Conservation (phyloP, 2,113 vertebrate species). For the Lates calcarifer region DNA sequence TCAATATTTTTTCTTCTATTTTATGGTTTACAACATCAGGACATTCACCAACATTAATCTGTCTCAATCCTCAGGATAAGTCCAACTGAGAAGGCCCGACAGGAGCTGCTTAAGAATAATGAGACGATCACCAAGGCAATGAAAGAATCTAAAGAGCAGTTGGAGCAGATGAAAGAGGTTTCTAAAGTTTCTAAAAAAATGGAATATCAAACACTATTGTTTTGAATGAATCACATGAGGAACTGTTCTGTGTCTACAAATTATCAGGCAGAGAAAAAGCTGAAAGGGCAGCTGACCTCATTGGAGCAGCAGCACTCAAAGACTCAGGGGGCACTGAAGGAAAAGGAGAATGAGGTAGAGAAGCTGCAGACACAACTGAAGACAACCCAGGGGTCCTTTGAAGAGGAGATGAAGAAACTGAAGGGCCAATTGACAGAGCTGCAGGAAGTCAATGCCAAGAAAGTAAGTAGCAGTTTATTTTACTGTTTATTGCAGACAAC, state of each 20-base stretch:
- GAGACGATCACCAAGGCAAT: slow-evolving; percentile 87
- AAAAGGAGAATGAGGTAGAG: slow-evolving; percentile 87
- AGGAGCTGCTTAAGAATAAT: slow-evolving; percentile 88
- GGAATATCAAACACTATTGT: not conserved
- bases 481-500: not conserved
- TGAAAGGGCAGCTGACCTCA: slow-evolving; percentile 86
- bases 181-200: slow-evolving; percentile 43
- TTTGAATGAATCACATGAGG: slow-evolving; percentile 2
- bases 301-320: slow-evolving; percentile 84
- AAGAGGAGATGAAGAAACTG: slow-evolving; percentile 88
- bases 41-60: not conserved
- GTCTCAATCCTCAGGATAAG: slow-evolving; percentile 86
- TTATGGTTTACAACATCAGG: not conserved
- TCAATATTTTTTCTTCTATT: not conserved
- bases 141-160: slow-evolving; percentile 86
- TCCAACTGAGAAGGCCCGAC: slow-evolving; percentile 88
- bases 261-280: slow-evolving; percentile 86
- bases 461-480: slow-evolving; percentile 64
- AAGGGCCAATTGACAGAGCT: slow-evolving; percentile 86
- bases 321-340: slow-evolving; percentile 86
- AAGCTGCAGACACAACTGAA: slow-evolving; percentile 88
- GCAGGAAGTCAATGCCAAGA: slow-evolving; percentile 77
- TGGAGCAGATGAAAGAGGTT: slow-evolving; percentile 91
- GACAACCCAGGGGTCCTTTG: slow-evolving; percentile 85
- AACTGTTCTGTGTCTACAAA: slow-evolving; percentile 28